Base-by-base conservation (phyloP, 2,888 invertebrate species). In the Biston betularia region DNA sequence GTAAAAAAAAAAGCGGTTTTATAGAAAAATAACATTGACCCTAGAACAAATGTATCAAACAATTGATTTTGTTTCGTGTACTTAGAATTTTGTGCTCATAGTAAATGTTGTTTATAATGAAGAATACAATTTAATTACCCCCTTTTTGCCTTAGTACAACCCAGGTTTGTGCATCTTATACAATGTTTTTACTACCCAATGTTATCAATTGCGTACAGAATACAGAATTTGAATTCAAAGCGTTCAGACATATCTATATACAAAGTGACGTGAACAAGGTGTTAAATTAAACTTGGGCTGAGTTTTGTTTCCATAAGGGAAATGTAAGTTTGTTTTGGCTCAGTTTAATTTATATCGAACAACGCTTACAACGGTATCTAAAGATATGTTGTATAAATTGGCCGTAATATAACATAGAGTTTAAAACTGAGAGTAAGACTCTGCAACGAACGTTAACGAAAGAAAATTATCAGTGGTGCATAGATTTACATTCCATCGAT, bases 271-370 rank as follows among this genome's bases (percentile, higher is more conserved):
- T 33, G 57, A 58, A 64, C 63, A 58, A 64, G 63, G 53, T 14
- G 44, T 57, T 44, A 57, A 53, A 58, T 64, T 62, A 72, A 64
- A 58, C 58, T 48, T 54, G 54, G 42, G n/a, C 34, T 12, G 52
- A 56, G 46, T 59, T 55, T 35, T 49, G 35, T 53, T 58, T 48
- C 35, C 54, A 65, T 68, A 64, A 61, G 60, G 57, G 64, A 60
- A 60, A 67, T 72, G 52, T 59, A 68, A 58, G 49, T 65, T 57
- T 59, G 42, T 54, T 42, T 38, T 12, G 24, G 15, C 38, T 48
- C 38, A 58, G 38, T 62, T 62, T 65, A 62, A 58, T 57, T 59
- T 59, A 54, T 49, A 52, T 59, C n/a, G 54, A 54, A 49, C 44
- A 40, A 54, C n/a, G 53, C 15, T 12, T 24, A 24, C 9, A 24